Evolutionary conservation across 2,888 invertebrate species (phyloP).

Genomic region (Cotesia congregata): DNA sequence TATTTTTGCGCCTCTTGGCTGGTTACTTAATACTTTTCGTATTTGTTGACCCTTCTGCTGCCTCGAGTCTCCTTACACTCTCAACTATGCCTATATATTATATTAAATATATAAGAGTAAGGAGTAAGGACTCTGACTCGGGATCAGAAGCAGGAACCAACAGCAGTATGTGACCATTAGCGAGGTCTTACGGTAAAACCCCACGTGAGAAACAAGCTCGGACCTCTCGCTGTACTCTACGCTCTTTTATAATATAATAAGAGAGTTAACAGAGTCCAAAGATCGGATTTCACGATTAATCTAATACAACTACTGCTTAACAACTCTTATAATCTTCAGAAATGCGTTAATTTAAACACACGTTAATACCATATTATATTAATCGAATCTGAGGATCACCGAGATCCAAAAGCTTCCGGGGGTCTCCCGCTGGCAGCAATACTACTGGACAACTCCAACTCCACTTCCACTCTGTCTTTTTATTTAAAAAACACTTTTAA

Average conservation of each 20-base stretch:
- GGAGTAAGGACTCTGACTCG: neutral
- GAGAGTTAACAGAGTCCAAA: conserved; percentile 9
- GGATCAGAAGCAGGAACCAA: neutral
- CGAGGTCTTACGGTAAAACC: conserved; percentile 27
- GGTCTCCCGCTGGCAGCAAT: conserved; percentile 1
- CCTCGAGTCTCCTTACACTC: neutral
- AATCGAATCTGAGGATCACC: neutral
- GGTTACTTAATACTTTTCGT: conserved; percentile 19
- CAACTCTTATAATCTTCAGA: conserved; percentile 6
- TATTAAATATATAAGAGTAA: neutral
- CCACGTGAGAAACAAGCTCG: conserved; percentile 22
- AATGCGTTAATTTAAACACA: conserved; percentile 18
- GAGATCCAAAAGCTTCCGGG: conserved; percentile 7
- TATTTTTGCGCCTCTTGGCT: conserved; percentile 17
- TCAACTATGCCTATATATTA: neutral
- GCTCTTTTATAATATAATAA: neutral
- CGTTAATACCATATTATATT: conserved; percentile 14
- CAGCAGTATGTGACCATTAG: conserved; percentile 16
- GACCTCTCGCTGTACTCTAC: conserved; percentile 19
- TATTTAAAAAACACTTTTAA: neutral
- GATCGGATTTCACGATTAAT: conserved; percentile 24
- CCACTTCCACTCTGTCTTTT: neutral
- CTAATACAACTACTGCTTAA: conserved; percentile 7
- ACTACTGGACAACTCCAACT: neutral
- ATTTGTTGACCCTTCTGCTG: neutral